Evolutionary conservation across 2,888 invertebrate species (phyloP).

Genomic region (Standfussiana lucernea): DNA sequence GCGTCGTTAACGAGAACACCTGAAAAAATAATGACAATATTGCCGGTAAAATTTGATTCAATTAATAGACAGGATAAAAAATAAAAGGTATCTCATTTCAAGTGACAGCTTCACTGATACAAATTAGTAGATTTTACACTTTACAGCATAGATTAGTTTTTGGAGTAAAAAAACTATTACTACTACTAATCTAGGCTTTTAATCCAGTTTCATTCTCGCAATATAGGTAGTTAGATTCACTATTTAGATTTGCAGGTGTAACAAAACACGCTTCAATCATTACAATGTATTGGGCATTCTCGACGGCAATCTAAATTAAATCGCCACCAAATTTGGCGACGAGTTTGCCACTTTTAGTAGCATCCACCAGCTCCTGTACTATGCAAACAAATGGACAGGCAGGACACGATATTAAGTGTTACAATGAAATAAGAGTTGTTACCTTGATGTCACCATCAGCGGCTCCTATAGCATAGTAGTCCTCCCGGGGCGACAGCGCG

Average conservation of each 20-base stretch:
- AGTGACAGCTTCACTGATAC: not conserved
- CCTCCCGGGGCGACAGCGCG: conserved; percentile 98
- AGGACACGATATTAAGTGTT: not conserved
- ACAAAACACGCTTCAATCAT: not conserved
- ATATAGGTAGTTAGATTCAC: too few species aligned
- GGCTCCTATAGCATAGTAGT: conserved; percentile 98
- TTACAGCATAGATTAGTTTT: too few species aligned
- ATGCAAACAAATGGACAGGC: not conserved
- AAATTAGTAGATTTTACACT: not conserved
- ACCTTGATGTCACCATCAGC: conserved; percentile 97
- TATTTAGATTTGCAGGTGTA: not conserved
- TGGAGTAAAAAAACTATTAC: too few species aligned
- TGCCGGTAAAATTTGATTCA: not conserved
- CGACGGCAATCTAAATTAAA: not conserved
- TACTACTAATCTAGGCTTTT: not conserved
- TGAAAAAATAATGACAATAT: conserved; percentile 78
- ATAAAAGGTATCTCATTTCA: not conserved
- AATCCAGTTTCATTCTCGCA: not conserved
- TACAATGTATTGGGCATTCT: not conserved
- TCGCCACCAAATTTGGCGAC: too few species aligned
- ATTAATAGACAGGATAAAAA: not conserved
- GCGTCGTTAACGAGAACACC: conserved; percentile 98
- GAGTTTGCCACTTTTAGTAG: not conserved
- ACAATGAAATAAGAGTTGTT: not conserved
- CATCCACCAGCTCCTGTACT: not conserved